Evolutionary conservation across 2,797 vertebrate species (phyloP).

Genomic region (Acanthurus lineatus): DNA sequence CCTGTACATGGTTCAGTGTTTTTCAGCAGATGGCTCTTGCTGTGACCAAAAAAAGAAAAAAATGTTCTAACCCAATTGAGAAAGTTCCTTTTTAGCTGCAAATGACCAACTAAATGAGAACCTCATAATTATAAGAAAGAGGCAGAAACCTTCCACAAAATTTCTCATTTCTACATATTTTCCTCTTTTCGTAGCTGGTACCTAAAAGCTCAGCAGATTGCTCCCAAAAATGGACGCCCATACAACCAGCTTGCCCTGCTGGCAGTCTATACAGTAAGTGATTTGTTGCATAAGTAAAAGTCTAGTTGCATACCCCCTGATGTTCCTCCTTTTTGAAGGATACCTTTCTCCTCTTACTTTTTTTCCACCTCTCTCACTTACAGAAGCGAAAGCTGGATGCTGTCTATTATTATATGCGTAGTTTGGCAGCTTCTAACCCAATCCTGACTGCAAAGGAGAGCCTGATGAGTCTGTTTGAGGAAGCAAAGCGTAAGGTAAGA

Average conservation of each 20-base stretch:
- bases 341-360: background rate
- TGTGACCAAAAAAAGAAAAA: background rate
- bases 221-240: constrained; percentile 98
- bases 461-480: constrained; percentile 98
- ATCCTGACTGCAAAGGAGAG: constrained; percentile 99
- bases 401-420: constrained; percentile 99
- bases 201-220: constrained; percentile 98
- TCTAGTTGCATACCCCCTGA: background rate
- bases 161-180: background rate
- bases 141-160: background rate
- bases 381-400: constrained; percentile 99
- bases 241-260: constrained; percentile 98
- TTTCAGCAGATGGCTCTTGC: background rate
- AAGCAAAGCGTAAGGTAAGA: constrained; percentile 97
- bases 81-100: background rate
- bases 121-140: background rate
- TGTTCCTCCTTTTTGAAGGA: background rate
- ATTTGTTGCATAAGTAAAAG: background rate
- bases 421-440: constrained; percentile 97
- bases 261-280: constrained; percentile 96
- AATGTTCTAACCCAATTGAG: background rate
- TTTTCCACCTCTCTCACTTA: constrained; percentile 24
- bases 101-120: background rate
- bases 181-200: constrained; percentile 90
- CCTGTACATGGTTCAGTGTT: background rate